Base-by-base conservation (phyloP, 2,113 vertebrate species). In the Picathartes gymnocephalus region DNA sequence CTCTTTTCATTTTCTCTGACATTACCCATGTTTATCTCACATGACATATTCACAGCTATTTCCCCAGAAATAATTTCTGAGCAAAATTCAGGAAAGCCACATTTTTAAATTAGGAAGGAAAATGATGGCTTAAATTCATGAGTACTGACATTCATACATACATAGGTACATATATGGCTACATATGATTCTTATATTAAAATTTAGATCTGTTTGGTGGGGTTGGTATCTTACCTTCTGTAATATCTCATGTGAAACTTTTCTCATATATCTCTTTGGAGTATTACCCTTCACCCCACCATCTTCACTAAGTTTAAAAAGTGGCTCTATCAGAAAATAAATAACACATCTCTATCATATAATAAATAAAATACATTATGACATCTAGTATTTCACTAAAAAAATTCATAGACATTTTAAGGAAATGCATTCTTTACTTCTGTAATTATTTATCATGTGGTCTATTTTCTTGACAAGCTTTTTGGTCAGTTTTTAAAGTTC, bases 151-250 rank as follows among this genome's bases (percentile, higher is more conserved):
- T 44, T 19, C 35, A 53, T 19, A 27, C 15, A 77, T 88, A 88
- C 79, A 94, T 83, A 88, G 28, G 54, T 80, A 88, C 48, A 83
- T 62, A 88, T 2, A 27, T 15, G n/a, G n/a, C n/a, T n/a, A 93
- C 68, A 83, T 42, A 81, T 68, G 57, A 97, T 93, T 85, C 62
- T 88, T 94, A 68, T 12, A 79, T 77, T 96, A 96, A 96, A 97
- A 97, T 94, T 94, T 91, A 94, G 27, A 96, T 96, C 78, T 95
- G 61, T 96, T 96, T 97, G 58, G 54, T 95, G 60, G 23, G 57
- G 14, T 96, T 96, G 72, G 86, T 96, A 94, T 95, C 88, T 89
- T 97, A 99, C 99, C 98, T 99, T 99, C 95, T 98, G 98, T 96
- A 99, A 97, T 54, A 97, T 98, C 90, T 98, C 96, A 87, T 97